These are phyloP conservation scores for Pangasius krempfi DNA, from an alignment of 2,797 vertebrate species.

Conservation along the genomic window DNA sequence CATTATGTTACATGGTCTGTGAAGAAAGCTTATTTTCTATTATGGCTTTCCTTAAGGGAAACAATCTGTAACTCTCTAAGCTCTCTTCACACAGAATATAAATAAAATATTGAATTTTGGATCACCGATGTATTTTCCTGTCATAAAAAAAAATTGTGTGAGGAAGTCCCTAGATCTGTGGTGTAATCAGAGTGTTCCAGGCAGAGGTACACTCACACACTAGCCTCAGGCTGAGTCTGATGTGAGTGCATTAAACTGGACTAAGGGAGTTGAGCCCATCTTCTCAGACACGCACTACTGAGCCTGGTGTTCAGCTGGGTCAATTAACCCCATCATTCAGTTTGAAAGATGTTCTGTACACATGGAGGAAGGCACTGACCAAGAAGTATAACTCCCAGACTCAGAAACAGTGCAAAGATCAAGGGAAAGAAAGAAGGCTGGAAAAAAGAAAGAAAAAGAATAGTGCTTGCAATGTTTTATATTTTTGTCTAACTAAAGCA, in stretches of 20 bases:
- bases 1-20: neutral
- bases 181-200: constrained; percentile 13
- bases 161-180: neutral
- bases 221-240: constrained; percentile 64
- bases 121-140: neutral
- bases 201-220: constrained; percentile 30
- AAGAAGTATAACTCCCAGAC: constrained; percentile 13
- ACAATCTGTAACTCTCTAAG: neutral
- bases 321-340: constrained; percentile 74
- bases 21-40: neutral
- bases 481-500: constrained; percentile 27
- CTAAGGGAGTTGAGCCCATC: constrained; percentile 70
- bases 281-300: constrained; percentile 70
- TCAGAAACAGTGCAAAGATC: neutral
- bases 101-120: neutral
- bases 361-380: constrained; percentile 22
- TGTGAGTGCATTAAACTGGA: constrained; percentile 63
- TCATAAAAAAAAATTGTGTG: neutral
- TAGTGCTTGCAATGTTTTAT: neutral
- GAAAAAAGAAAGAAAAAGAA: neutral
- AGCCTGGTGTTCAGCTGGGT: constrained; percentile 71
- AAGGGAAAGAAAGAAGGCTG: neutral
- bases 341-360: constrained; percentile 70
- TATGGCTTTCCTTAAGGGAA: neutral
- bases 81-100: neutral